A percentile compares a stretch with the other conserved stretches of the same genome.
These are phyloP conservation scores for Megalonaias nervosa DNA, from an alignment of 1,140 invertebrate species.

Conservation along the genomic window DNA sequence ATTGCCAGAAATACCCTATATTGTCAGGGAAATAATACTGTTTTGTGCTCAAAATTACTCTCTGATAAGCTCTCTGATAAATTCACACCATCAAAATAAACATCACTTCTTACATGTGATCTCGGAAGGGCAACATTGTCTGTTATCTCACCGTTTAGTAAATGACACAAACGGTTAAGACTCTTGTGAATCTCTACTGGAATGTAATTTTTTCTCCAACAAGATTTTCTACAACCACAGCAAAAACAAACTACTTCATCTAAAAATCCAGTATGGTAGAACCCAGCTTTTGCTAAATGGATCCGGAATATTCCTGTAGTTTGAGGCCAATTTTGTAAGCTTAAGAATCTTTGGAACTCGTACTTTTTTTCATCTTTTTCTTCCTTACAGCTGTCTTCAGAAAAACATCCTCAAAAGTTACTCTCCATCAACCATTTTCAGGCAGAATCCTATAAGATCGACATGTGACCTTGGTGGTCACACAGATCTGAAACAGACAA, in stretches of 20 bases:
- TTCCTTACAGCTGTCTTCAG: too few relatives aligned
- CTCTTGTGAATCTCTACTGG: slow-evolving; percentile 27
- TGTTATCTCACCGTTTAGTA: slow-evolving; percentile 1
- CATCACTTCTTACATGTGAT: background rate
- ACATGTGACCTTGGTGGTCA: too few relatives aligned
- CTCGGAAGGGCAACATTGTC: slow-evolving; percentile 7
- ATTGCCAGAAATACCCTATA: background rate
- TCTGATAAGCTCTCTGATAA: slow-evolving; percentile 3
- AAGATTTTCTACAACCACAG: slow-evolving; percentile 24
- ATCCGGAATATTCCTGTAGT: slow-evolving; percentile 15
- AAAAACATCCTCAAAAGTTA: too few relatives aligned
- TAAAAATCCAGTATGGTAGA: slow-evolving; percentile 33
- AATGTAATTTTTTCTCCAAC: slow-evolving; percentile 28
- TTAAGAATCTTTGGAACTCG: slow-evolving; percentile 23
- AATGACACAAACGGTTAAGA: slow-evolving; percentile 29
- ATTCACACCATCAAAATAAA: background rate
- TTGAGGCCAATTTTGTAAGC: slow-evolving; percentile 22
- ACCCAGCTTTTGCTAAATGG: slow-evolving; percentile 35
- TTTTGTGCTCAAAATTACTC: background rate
- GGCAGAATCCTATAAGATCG: too few relatives aligned
- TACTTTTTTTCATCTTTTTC: slow-evolving; percentile 29
- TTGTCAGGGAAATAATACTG: background rate
- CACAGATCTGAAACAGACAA: too few relatives aligned
- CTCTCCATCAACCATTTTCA: too few relatives aligned
- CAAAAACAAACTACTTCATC: slow-evolving; percentile 41